phyloP scores from a whole-genome alignment of 2,113 vertebrate genomes.

The Eudyptes chrysolophus region DNA sequence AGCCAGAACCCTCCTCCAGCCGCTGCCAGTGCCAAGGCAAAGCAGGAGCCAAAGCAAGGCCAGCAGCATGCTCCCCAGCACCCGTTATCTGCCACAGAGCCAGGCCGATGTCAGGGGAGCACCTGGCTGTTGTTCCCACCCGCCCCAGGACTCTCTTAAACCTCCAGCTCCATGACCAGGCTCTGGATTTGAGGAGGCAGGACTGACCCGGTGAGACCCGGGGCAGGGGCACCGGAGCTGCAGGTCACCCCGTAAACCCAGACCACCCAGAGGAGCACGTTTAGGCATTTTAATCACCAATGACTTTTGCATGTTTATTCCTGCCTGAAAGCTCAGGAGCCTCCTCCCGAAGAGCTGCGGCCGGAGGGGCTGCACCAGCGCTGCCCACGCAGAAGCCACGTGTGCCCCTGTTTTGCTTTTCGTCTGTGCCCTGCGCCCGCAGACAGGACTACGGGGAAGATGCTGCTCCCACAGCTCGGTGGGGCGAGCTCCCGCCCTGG shows the following conservation, averaged over 20 bases:
- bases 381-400: not conserved
- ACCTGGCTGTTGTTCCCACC: not conserved
- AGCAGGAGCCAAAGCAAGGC: not conserved
- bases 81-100: not conserved
- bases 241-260: not conserved
- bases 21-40: not conserved
- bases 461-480: not conserved
- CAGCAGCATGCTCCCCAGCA: not conserved
- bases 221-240: not conserved
- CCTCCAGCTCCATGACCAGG: rapidly evolving
- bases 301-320: not conserved
- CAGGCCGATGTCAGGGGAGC: not conserved
- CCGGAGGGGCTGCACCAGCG: not conserved
- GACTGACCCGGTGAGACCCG: rapidly evolving
- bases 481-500: rapidly evolving
- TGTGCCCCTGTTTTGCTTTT: not conserved
- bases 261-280: not conserved
- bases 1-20: not conserved
- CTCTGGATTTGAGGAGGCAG: not conserved
- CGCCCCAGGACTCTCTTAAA: not conserved
- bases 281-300: not conserved
- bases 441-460: not conserved
- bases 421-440: not conserved
- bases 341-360: not conserved
- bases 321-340: not conserved